A percentile compares a stretch with the other conserved stretches of the same genome.
Conservation (phyloP, 92 coral and sea anemone species). For the Ricordea florida region DNA sequence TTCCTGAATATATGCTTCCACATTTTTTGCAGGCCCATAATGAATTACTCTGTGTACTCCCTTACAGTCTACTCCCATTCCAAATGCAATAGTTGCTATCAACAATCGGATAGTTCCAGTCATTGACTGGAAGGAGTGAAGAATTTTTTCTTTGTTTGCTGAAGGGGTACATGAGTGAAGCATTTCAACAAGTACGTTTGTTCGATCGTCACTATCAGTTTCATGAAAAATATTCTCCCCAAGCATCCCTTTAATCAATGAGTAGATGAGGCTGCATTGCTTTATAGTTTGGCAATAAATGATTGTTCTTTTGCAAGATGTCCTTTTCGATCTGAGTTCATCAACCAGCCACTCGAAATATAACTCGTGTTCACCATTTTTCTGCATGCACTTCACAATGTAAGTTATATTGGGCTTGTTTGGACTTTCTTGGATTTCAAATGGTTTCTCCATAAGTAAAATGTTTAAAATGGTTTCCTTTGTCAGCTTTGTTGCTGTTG, state of each 20-base stretch:
- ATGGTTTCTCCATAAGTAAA: conserved; percentile 27
- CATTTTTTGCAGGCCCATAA: conserved; percentile 29
- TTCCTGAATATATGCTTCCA: conserved; percentile 41
- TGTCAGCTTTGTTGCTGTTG: conserved; percentile 45
- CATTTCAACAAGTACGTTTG: conserved; percentile 32
- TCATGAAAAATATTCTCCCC: no score
- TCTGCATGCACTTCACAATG: conserved; percentile 53
- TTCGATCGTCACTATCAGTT: no score
- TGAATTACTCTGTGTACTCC: conserved; percentile 32
- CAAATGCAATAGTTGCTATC: conserved; percentile 56
- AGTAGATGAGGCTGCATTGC: conserved; percentile 36
- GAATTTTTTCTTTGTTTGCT: conserved; percentile 27
- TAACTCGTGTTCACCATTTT: conserved; percentile 35
- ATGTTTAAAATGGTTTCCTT: conserved; percentile 15
- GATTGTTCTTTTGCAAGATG: conserved; percentile 51
- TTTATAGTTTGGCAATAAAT: no score
- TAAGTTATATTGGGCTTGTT: conserved; percentile 50
- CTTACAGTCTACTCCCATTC: conserved; percentile 56
- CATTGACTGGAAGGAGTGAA: conserved; percentile 7
- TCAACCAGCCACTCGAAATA: conserved; percentile 58
- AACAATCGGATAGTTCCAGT: conserved; percentile 28
- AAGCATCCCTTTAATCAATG: conserved; percentile 21
- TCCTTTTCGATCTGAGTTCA: conserved; percentile 33
- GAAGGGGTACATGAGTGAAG: conserved; percentile 32
- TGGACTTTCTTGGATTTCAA: conserved; percentile 46